A percentile compares a stretch with the other conserved stretches of the same genome.
phyloP scores from a whole-genome alignment of 1,140 invertebrate genomes.

The Parapsyche elsis region DNA sequence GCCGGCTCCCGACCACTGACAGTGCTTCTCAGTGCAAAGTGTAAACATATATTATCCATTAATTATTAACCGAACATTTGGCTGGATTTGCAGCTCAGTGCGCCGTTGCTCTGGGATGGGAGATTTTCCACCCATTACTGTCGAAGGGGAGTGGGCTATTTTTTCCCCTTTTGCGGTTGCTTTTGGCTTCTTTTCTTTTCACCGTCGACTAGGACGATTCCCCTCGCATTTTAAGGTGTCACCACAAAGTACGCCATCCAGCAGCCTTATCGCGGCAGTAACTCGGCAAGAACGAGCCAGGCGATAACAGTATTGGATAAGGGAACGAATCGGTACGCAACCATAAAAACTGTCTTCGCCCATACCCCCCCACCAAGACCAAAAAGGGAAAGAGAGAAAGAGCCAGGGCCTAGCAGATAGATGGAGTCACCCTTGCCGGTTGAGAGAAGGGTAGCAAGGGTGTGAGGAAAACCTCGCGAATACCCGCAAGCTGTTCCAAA shows the following conservation, averaged over 20 bases:
- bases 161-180: not conserved
- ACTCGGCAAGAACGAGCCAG: conserved; percentile 38
- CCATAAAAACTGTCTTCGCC: conserved; percentile 52
- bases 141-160: not conserved
- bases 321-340: conserved; percentile 50
- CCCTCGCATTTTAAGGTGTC: conserved; percentile 45
- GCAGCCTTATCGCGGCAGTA: conserved; percentile 42
- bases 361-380: not conserved
- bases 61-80: conserved; percentile 46
- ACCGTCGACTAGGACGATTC: not conserved
- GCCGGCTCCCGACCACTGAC: no score
- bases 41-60: conserved; percentile 32
- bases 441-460: not conserved
- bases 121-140: not conserved
- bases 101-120: not conserved
- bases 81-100: not conserved
- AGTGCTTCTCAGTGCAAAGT: no score
- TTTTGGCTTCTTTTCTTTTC: conserved; percentile 12
- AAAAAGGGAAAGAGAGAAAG: conserved; percentile 4
- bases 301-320: conserved; percentile 49
- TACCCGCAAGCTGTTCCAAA: not conserved
- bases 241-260: conserved; percentile 48
- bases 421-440: conserved; percentile 5
- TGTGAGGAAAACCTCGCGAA: not conserved
- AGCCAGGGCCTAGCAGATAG: conserved; percentile 15